A percentile compares a stretch with the other conserved stretches of the same genome.
These are phyloP conservation scores for Babylonia areolata DNA, from an alignment of 1,140 invertebrate genomes.

Conservation along the genomic window DNA sequence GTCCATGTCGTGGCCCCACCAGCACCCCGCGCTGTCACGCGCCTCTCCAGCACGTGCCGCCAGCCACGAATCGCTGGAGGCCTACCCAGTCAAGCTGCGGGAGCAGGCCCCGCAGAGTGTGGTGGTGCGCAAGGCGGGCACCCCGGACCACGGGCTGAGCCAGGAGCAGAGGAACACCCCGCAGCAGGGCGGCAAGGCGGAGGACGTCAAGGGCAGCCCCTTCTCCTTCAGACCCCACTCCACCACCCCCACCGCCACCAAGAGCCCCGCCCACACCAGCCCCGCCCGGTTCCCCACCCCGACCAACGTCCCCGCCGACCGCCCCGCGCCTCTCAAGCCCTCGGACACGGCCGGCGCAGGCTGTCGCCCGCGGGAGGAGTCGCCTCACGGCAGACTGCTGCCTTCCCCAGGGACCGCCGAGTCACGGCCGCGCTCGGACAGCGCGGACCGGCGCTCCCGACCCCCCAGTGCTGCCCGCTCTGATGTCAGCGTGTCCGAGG, in stretches of 20 bases:
- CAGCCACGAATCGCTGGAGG: constrained; percentile 6
- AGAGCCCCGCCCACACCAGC: neutral
- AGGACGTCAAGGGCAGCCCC: neutral
- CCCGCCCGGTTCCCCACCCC: neutral
- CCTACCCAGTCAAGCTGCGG: neutral
- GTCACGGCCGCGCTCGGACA: neutral
- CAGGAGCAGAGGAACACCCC: constrained; percentile 17
- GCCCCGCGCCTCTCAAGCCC: neutral
- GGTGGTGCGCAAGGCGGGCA: neutral
- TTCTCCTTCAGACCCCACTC: neutral
- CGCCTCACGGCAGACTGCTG: neutral
- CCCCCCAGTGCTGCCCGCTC: constrained; percentile 18
- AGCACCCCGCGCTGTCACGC: neutral
- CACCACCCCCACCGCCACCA: neutral
- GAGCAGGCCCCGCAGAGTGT: neutral
- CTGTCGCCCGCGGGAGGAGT: neutral
- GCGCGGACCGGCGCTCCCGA: neutral
- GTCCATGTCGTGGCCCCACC: constrained; percentile 9
- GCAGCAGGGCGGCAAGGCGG: neutral
- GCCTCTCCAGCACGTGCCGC: constrained; percentile 3
- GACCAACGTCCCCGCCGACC: neutral
- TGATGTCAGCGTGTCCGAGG: neutral
- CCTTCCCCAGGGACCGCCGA: neutral
- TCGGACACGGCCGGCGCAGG: neutral
- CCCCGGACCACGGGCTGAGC: neutral